These are phyloP conservation scores for Engraulis encrasicolus DNA, from an alignment of 2,113 vertebrate genomes.

Conservation along the genomic window DNA sequence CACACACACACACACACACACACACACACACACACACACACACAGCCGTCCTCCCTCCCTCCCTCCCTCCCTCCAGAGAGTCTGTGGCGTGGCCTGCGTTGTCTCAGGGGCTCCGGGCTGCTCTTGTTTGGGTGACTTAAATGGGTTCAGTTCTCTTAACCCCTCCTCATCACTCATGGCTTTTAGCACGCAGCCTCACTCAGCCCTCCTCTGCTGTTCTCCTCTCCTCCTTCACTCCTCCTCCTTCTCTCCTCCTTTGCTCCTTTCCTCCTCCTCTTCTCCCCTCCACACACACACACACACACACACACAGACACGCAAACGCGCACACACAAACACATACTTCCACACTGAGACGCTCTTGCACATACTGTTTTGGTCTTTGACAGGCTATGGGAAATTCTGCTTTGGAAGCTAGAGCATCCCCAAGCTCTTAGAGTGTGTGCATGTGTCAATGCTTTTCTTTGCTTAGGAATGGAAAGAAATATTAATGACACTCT, in stretches of 20 bases:
- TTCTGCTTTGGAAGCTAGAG: not conserved
- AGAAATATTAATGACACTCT: not conserved
- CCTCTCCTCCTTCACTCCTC: slow-evolving; percentile 34
- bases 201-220: slow-evolving; percentile 27
- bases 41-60: slow-evolving; percentile 40
- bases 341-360: slow-evolving; percentile 51
- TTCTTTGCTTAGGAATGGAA: not conserved
- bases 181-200: slow-evolving; percentile 59
- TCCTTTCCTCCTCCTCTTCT: slow-evolving; percentile 33
- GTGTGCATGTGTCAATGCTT: not conserved
- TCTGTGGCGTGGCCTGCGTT: slow-evolving; percentile 52
- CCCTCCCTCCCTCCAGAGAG: slow-evolving; percentile 55
- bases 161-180: slow-evolving; percentile 76
- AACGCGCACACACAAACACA: slow-evolving; percentile 44
- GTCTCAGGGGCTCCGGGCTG: slow-evolving; percentile 65
- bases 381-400: slow-evolving; percentile 34
- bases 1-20: slow-evolving; percentile 1
- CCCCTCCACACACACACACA: slow-evolving; percentile 40
- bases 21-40: not conserved
- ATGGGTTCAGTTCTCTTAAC: slow-evolving; percentile 85
- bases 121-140: slow-evolving; percentile 83
- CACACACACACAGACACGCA: slow-evolving; percentile 6
- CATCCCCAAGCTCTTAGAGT: not conserved
- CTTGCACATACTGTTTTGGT: slow-evolving; percentile 56
- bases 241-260: slow-evolving; percentile 27